These are phyloP conservation scores for Anagrus nilaparvatae DNA, from an alignment of 1,140 invertebrate genomes.

Conservation along the genomic window DNA sequence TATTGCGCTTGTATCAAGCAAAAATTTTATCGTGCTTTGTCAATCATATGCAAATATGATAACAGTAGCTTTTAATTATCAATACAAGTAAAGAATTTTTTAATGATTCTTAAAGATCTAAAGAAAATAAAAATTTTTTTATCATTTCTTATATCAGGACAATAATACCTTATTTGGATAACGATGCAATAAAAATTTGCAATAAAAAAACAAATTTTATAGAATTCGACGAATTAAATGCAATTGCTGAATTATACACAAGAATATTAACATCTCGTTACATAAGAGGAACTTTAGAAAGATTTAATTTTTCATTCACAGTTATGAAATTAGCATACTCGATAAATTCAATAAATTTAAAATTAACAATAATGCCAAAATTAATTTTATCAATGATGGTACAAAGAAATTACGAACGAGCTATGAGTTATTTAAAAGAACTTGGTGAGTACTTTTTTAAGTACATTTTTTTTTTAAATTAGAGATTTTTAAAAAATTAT, in stretches of 20 bases:
- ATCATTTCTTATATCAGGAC: constrained; percentile 13
- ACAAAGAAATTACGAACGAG: constrained; percentile 31
- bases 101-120: no score
- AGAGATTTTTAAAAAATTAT: background rate
- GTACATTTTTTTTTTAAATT: constrained; percentile 4
- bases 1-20: constrained; percentile 37
- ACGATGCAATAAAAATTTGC: constrained; percentile 35
- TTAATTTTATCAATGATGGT: constrained; percentile 34
- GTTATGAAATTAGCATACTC: constrained; percentile 31
- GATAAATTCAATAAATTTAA: constrained; percentile 26
- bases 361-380: constrained; percentile 34
- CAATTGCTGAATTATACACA: constrained; percentile 38
- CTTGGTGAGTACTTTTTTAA: constrained; percentile 25
- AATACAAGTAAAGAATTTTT: constrained; percentile 5
- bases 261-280: constrained; percentile 41
- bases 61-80: constrained; percentile 21
- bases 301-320: constrained; percentile 35
- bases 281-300: constrained; percentile 30
- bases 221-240: constrained; percentile 38
- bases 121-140: background rate
- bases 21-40: constrained; percentile 43
- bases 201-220: constrained; percentile 28
- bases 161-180: constrained; percentile 21
- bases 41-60: constrained; percentile 45
- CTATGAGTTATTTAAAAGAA: constrained; percentile 32